Base-by-base conservation (phyloP, 2,113 vertebrate genomes). In the Tonatia bakeri region DNA sequence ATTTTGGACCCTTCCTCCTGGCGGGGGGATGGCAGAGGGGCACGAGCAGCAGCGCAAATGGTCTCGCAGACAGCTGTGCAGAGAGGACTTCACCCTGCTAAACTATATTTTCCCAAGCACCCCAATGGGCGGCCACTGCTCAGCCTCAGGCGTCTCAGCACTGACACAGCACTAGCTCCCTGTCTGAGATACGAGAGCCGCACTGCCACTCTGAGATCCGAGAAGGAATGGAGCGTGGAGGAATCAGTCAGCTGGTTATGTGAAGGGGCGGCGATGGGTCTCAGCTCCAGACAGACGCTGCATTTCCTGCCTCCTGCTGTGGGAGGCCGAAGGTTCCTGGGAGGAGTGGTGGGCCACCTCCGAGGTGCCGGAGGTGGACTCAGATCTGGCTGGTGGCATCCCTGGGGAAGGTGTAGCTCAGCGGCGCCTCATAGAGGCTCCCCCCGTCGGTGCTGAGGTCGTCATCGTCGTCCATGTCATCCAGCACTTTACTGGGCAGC, bases 381-480 rank as follows among this genome's bases (percentile, higher is more conserved):
- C 94, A 97, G 94, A 94, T 96, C 98, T 97, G 98, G 94, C 97
- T 96, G 96, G 82, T 20, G 33, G 65, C 14, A 36, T 99, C 99
- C 98, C 98, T 99, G 91, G 99, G 98, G 69, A 98, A 98, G 92
- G 98, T 98, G 97, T 98, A 99, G 90, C 98, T 98, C 31, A 98
- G 98, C 1, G 99, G 97, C 0, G 98, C 98, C 97, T 99, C 99
- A 81, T 99, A 99, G 95, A 99, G 99, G 54, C 98, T 99, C 17
- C 99, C 99, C 14, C 99, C 99, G 0, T 99, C 99, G 0, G 99
- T 99, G 98, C 99, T 99, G 97, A 99, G 97, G 87, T 99, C 98
- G 1, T 99, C 98, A 0, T 99, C 98, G 0, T 99, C 99, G 0
- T 98, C 98, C 0, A 98, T 98, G 0, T 99, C 99, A 0, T 99